phyloP scores from a whole-genome alignment of 92 coral and sea anemone genomes.

The Siderastrea siderea region DNA sequence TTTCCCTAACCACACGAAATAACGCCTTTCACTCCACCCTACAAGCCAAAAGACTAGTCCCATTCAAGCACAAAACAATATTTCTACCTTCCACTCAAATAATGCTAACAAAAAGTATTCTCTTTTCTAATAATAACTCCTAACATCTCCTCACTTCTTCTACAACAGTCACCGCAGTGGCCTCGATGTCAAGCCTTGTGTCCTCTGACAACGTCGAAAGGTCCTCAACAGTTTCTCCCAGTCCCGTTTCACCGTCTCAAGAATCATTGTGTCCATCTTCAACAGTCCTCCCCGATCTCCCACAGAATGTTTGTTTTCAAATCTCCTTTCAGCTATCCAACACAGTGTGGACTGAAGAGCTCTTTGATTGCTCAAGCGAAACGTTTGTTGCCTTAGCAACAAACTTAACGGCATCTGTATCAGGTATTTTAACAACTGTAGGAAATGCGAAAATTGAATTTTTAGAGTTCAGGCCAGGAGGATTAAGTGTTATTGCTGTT shows the following conservation, averaged over 20 bases:
- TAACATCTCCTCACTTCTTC: no score
- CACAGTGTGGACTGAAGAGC: constrained; percentile 13
- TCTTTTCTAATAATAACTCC: no score
- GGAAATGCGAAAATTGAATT: constrained; percentile 10
- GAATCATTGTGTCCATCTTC: constrained; percentile 18
- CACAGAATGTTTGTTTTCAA: constrained; percentile 23
- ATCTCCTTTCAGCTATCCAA: constrained; percentile 30
- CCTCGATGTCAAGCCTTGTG: constrained; percentile 8
- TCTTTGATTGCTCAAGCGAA: background rate
- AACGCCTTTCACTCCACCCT: no score
- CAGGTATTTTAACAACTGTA: background rate
- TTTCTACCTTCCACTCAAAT: no score
- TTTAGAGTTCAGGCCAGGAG: constrained; percentile 36
- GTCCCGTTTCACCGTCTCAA: constrained; percentile 10
- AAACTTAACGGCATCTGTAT: constrained; percentile 19
- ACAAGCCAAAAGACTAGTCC: no score
- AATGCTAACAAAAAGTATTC: no score
- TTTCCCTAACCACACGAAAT: no score
- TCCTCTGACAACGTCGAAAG: constrained; percentile 20
- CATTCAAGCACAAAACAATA: no score
- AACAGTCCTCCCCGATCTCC: background rate
- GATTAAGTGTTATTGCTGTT: constrained; percentile 31
- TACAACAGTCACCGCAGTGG: background rate
- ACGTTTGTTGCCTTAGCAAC: constrained; percentile 14
- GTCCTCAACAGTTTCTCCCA: background rate